phyloP scores from a whole-genome alignment of 2,888 invertebrate genomes.

The Stramonita haemastoma region DNA sequence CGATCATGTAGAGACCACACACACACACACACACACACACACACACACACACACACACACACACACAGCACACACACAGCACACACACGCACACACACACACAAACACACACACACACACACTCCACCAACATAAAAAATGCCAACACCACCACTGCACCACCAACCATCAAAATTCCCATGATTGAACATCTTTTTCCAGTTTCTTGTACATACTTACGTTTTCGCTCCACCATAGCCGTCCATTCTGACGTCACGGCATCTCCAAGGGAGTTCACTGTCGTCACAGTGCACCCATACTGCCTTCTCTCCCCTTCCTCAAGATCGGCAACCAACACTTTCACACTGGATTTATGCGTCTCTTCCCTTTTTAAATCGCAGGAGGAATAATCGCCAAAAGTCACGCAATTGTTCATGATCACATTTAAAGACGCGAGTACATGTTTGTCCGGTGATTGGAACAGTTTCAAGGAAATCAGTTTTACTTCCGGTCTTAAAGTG shows the following conservation, averaged over 20 bases:
- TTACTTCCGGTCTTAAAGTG: slow-evolving; percentile 16
- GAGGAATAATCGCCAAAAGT: slow-evolving; percentile 36
- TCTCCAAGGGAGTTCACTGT: slow-evolving; percentile 34
- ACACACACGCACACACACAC: not conserved
- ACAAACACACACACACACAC: not conserved
- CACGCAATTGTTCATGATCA: slow-evolving; percentile 21
- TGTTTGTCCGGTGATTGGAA: not conserved
- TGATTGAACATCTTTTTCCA: not conserved
- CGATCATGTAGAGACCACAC: too few species aligned
- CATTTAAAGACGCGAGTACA: slow-evolving; percentile 20
- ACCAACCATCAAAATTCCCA: not conserved
- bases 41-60: not conserved
- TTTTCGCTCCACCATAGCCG: not conserved
- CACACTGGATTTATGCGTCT: slow-evolving; percentile 18
- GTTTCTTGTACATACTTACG: slow-evolving; percentile 16
- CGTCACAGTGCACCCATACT: slow-evolving; percentile 35
- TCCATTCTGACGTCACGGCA: not conserved
- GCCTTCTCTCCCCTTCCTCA: slow-evolving; percentile 36
- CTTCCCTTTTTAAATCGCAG: slow-evolving; percentile 10
- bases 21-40: not conserved
- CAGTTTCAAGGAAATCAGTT: slow-evolving; percentile 27
- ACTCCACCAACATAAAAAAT: not conserved
- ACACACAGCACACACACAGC: not conserved
- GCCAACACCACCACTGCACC: not conserved
- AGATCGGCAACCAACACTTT: slow-evolving; percentile 30